Evolutionary conservation across 2,113 vertebrate genomes (phyloP).

Genomic region (Miniopterus natalensis): DNA sequence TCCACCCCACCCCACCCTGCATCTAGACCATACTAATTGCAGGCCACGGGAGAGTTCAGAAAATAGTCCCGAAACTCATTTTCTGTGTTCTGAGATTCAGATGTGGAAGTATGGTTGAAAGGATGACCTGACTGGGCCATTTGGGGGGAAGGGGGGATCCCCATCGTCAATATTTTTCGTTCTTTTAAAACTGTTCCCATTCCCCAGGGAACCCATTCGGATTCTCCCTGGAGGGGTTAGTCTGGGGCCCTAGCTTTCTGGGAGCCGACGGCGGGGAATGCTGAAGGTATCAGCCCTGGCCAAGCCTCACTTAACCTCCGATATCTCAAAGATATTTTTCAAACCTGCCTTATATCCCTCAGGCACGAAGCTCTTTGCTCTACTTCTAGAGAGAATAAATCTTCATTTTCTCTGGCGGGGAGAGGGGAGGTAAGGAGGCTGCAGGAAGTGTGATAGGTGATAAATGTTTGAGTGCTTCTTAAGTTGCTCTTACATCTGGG

Average conservation of each 20-base stretch:
- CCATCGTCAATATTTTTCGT: neutral
- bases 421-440: too few relatives aligned
- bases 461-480: neutral
- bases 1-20: neutral
- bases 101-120: neutral
- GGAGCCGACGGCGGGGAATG: neutral
- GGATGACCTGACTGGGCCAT: neutral
- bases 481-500: neutral
- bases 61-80: neutral
- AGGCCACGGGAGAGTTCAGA: neutral
- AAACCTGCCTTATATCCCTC: neutral
- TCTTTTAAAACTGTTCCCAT: neutral
- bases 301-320: neutral
- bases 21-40: neutral
- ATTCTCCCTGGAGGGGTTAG: neutral
- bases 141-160: neutral
- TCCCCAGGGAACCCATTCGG: neutral
- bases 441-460: neutral
- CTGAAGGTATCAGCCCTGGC: too few relatives aligned
- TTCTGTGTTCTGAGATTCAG: neutral
- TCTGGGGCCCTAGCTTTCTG: neutral
- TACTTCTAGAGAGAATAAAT: neutral
- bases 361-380: neutral
- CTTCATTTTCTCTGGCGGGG: neutral
- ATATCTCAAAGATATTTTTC: neutral